phyloP scores from a whole-genome alignment of 2,797 vertebrate species.

The Pantherophis vulpinus region DNA sequence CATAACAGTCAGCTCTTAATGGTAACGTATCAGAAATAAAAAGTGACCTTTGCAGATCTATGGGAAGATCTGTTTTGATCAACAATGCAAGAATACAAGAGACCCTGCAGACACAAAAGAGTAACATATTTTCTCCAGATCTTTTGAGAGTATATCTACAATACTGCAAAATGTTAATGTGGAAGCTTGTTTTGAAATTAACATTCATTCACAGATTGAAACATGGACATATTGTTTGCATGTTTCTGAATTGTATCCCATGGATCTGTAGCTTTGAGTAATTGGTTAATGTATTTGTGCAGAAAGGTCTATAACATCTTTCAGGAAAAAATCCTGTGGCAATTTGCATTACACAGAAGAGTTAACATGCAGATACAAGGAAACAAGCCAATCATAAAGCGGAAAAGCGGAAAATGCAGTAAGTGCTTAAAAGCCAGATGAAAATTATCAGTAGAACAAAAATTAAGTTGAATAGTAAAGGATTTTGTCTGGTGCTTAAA shows the following conservation, averaged over 20 bases:
- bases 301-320: not conserved
- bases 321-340: not conserved
- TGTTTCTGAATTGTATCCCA: not conserved
- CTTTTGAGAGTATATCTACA: not conserved
- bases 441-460: not conserved
- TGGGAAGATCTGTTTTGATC: conserved; percentile 19
- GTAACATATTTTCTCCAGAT: not conserved
- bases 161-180: not conserved
- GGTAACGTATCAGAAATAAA: conserved; percentile 12
- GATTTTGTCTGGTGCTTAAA: not conserved
- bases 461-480: not conserved
- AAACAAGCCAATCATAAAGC: not conserved
- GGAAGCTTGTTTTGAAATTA: not conserved
- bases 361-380: not conserved
- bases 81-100: conserved; percentile 9
- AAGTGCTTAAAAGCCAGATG: not conserved
- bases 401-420: not conserved
- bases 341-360: not conserved
- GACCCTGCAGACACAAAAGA: not conserved
- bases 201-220: not conserved
- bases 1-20: not conserved
- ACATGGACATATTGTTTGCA: not conserved
- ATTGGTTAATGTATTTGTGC: not conserved
- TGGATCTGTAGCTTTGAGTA: not conserved
- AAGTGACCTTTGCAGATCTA: not conserved